These are phyloP conservation scores for Silvanus unidentatus DNA, from an alignment of 2,888 invertebrate species.

Conservation along the genomic window DNA sequence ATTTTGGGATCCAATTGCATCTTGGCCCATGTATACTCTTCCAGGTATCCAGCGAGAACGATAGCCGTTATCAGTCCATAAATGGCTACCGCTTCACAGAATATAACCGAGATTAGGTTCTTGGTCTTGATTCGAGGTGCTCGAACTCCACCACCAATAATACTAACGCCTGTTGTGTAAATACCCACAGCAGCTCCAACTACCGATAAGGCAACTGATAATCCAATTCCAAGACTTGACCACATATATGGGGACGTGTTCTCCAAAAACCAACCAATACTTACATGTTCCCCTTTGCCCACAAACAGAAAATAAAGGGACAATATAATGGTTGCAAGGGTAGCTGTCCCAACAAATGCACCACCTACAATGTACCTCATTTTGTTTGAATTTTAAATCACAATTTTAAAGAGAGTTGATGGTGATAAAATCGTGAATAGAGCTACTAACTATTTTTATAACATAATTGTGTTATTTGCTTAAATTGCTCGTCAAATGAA, in stretches of 20 bases:
- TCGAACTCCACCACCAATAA: constrained; percentile 96
- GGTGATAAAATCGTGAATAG: background rate
- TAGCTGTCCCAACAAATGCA: constrained; percentile 41
- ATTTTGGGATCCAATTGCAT: constrained; percentile 40
- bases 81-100: constrained; percentile 99
- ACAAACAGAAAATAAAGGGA: constrained; percentile 67
- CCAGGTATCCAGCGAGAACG: constrained; percentile 76
- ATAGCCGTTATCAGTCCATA: constrained; percentile 98
- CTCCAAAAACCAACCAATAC: constrained; percentile 85
- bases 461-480: too few relatives aligned
- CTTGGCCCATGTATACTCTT: constrained; percentile 50
- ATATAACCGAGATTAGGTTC: constrained; percentile 98
- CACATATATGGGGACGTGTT: constrained; percentile 94
- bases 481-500: too few relatives aligned
- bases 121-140: constrained; percentile 98
- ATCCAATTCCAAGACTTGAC: constrained; percentile 88
- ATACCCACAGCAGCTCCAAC: constrained; percentile 95
- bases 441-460: too few relatives aligned
- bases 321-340: constrained; percentile 41
- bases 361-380: constrained; percentile 37
- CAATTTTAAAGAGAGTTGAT: background rate
- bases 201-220: constrained; percentile 91
- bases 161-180: constrained; percentile 93
- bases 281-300: constrained; percentile 80
- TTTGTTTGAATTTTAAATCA: too few relatives aligned